Base-by-base conservation (phyloP, 2,797 vertebrate species). In the Muscicapa comitata region DNA sequence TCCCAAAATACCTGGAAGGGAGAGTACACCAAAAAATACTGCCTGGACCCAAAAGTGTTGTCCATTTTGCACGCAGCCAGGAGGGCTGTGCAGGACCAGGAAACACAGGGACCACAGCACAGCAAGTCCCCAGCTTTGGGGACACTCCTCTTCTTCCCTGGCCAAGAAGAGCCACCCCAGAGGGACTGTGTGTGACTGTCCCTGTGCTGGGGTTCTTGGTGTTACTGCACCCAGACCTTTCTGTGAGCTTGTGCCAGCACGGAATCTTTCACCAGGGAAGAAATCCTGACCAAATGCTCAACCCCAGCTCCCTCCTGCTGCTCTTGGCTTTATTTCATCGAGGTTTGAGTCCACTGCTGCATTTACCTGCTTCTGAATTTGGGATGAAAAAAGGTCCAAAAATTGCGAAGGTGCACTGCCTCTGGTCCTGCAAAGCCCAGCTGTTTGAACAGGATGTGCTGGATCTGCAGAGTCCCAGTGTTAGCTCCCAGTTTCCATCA, bases 101-200 rank as follows among this genome's bases (percentile, higher is more conserved):
- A 59, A 3, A 35, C 43, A 28, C 40, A 43, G 31, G 29, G 17
- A 40, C 9, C 48, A 19, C 3, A 38, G 31, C 65, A 43, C 3
- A n/a, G 54, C 16, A 18, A 42, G 10, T 17, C 1, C 1, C 31
- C 29, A 3, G 5, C 55, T 58, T 35, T 1, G 7, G 63, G 43
- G 53, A 5, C 37, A 4, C 12, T 14, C 1, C 21, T 42, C 66
- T 79, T 50, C 55, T 16, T 7, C n/a, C 15, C 45, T 42, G 45
- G 33, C 17, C 24, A 45, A 24, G 78, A 21, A 13, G 13, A 28
- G 33, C 29, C 25, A 38, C 16, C 9, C 31, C 48, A 33, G 53
- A 33, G 55, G n/a, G 21, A 4, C 35, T 9, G 13, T 5, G 26
- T 10, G 59, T 10, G n/a, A 9, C 37, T 48, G 24, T 51, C 42